phyloP scores from a whole-genome alignment of 2,888 invertebrate genomes.

The Hylaea fasciaria region DNA sequence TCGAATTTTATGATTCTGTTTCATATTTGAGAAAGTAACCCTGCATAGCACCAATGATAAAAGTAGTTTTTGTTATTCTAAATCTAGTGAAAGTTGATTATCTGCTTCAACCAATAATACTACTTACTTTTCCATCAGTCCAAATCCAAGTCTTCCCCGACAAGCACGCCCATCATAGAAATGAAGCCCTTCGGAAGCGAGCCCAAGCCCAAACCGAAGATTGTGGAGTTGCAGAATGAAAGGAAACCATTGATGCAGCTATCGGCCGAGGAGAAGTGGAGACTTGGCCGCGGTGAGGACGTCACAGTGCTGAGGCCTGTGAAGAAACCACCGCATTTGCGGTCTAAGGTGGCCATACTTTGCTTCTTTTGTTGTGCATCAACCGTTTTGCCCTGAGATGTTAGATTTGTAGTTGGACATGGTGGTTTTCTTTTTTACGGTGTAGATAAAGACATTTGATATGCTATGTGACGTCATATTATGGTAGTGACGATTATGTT shows the following conservation, averaged over 20 bases:
- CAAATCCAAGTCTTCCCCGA: slow-evolving; percentile 77
- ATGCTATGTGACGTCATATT: too few species aligned
- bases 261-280: slow-evolving; percentile 60
- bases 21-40: too few species aligned
- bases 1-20: too few species aligned
- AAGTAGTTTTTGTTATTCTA: too few species aligned
- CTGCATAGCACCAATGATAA: too few species aligned
- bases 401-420: too few species aligned
- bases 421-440: too few species aligned
- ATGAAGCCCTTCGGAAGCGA: slow-evolving; percentile 46
- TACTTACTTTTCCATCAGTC: too few species aligned
- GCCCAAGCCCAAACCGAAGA: slow-evolving; percentile 54
- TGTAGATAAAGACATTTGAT: too few species aligned
- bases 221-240: slow-evolving; percentile 45
- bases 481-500: too few species aligned
- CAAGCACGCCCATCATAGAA: slow-evolving; percentile 60
- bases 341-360: slow-evolving; percentile 87
- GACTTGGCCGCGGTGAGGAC: slow-evolving; percentile 68
- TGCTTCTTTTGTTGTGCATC: not conserved
- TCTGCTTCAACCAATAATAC: too few species aligned
- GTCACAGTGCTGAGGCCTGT: slow-evolving; percentile 78
- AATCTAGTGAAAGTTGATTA: too few species aligned
- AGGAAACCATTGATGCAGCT: slow-evolving; percentile 21
- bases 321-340: slow-evolving; percentile 86
- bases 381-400: not conserved